These are phyloP conservation scores for Atlantisia rogersi DNA, from an alignment of 2,113 vertebrate species.

Conservation along the genomic window DNA sequence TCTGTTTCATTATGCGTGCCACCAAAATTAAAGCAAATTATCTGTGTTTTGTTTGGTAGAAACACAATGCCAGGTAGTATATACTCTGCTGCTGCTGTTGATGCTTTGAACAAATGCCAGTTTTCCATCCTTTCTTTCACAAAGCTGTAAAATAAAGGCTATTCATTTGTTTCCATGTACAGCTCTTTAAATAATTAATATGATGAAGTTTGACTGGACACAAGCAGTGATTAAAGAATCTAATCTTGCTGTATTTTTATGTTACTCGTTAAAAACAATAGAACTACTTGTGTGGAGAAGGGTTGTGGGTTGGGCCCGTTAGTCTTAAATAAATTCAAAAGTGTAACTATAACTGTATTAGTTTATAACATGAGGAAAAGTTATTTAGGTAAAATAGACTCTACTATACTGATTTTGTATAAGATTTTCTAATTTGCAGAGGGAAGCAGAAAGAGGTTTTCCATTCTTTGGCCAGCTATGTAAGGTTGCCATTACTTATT, in stretches of 20 bases:
- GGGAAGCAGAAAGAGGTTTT: background rate
- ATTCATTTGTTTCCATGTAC: conserved; percentile 42
- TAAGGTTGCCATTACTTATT: background rate
- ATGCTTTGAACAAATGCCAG: background rate
- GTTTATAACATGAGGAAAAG: background rate
- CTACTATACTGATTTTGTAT: background rate
- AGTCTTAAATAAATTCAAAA: background rate
- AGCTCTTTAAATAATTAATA: conserved; percentile 60
- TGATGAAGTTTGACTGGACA: conserved; percentile 5
- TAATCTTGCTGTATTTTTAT: background rate
- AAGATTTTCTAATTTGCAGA: background rate
- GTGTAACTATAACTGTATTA: background rate
- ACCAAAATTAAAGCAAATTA: conserved; percentile 29
- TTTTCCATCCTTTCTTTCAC: background rate
- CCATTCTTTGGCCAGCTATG: background rate
- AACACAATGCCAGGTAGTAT: background rate
- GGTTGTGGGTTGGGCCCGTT: background rate
- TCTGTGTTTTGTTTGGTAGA: conserved; percentile 24
- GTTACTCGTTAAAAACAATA: background rate
- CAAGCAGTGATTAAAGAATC: conserved; percentile 4
- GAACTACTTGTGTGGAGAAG: background rate
- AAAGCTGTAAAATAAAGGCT: conserved; percentile 31
- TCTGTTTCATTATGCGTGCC: conserved; percentile 6
- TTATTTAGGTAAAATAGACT: background rate
- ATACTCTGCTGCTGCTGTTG: background rate